A percentile compares a stretch with the other conserved stretches of the same genome.
These are phyloP conservation scores for Coreius guichenoti DNA, from an alignment of 2,797 vertebrate genomes.

Conservation along the genomic window DNA sequence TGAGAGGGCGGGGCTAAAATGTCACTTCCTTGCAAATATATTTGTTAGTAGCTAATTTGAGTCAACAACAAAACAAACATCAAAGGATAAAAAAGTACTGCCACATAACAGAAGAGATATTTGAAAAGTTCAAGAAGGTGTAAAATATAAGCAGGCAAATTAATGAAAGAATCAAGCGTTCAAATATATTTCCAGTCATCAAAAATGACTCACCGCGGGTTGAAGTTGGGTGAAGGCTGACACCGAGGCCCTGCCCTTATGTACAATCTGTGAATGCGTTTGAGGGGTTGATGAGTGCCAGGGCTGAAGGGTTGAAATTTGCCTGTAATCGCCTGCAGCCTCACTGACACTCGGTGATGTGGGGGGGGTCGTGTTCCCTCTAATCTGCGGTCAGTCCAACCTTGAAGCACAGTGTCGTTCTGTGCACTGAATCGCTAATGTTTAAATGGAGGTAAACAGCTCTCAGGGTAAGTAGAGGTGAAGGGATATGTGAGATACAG, in stretches of 20 bases:
- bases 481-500: constrained; percentile 30
- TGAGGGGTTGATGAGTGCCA: not conserved
- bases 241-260: constrained; percentile 26
- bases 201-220: constrained; percentile 8
- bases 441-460: constrained; percentile 44
- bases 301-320: constrained; percentile 44
- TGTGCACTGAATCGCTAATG: constrained; percentile 51
- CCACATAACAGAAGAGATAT: not conserved
- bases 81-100: not conserved
- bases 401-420: constrained; percentile 47
- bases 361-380: constrained; percentile 24
- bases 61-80: not conserved
- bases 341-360: constrained; percentile 42
- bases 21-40: not conserved
- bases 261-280: not conserved
- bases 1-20: not conserved
- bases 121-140: not conserved
- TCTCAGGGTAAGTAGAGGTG: constrained; percentile 24
- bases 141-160: not conserved
- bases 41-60: not conserved
- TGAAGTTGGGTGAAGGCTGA: constrained; percentile 47
- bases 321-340: constrained; percentile 46
- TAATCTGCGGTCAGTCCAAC: constrained; percentile 58
- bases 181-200: constrained; percentile 25
- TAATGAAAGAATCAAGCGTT: not conserved